phyloP scores from a whole-genome alignment of 2,888 invertebrate genomes.

The Sarcophaga variegata region DNA sequence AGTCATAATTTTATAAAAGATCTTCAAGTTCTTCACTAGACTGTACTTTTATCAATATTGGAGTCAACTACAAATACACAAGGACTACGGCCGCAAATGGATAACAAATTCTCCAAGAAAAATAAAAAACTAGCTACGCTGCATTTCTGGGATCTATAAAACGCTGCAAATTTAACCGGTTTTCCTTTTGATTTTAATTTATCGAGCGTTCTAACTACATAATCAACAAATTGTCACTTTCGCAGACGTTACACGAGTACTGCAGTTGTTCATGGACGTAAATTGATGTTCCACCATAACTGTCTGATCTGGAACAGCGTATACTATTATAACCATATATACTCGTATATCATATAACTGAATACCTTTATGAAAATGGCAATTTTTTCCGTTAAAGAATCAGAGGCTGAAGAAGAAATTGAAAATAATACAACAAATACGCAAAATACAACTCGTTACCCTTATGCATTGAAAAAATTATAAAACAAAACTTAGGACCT shows the following conservation, averaged over 20 bases:
- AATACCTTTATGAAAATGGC: neutral
- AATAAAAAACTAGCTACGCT: neutral
- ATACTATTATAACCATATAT: neutral
- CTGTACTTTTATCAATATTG: neutral
- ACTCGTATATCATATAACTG: neutral
- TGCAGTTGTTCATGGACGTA: neutral
- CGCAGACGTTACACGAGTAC: neutral
- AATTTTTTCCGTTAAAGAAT: too few relatives aligned
- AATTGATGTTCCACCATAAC: neutral
- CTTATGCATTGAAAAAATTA: too few relatives aligned
- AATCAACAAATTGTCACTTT: neutral
- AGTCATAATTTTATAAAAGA: neutral
- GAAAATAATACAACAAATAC: too few relatives aligned
- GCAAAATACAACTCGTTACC: too few relatives aligned
- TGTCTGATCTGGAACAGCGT: neutral
- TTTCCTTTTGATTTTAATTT: slow-evolving; percentile 11
- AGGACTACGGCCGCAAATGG: neutral
- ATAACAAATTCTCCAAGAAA: neutral
- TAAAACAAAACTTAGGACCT: too few relatives aligned
- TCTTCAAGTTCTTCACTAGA: neutral
- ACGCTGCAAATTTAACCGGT: neutral
- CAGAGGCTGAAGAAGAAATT: too few relatives aligned
- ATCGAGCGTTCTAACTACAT: neutral
- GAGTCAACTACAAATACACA: neutral
- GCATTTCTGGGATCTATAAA: slow-evolving; percentile 23